A percentile compares a stretch with the other conserved stretches of the same genome.
phyloP scores from a whole-genome alignment of 2,888 invertebrate species.

The Rotaria sp. region DNA sequence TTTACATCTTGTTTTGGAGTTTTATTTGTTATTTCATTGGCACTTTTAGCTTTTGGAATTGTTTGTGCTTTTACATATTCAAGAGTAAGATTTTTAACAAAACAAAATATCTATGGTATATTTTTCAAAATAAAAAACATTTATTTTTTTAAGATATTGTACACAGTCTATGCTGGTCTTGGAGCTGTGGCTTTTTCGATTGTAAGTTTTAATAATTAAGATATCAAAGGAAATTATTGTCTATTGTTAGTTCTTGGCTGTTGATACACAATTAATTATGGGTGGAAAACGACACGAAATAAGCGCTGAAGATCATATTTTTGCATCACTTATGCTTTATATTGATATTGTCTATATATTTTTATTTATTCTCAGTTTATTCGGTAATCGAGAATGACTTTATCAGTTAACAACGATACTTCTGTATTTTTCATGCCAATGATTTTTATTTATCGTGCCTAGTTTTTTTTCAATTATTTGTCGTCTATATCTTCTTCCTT shows the following conservation, averaged over 20 bases:
- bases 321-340: conserved; percentile 16
- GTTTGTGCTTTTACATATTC: conserved; percentile 6
- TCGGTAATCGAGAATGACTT: background rate
- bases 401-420: background rate
- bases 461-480: background rate
- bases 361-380: background rate
- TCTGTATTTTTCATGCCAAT: no score
- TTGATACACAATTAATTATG: conserved; percentile 38
- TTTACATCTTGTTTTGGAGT: conserved; percentile 34
- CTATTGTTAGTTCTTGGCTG: conserved; percentile 17
- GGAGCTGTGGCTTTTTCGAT: conserved; percentile 36
- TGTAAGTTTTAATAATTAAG: background rate
- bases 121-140: background rate
- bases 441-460: background rate
- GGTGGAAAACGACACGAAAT: conserved; percentile 31
- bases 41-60: conserved; percentile 35
- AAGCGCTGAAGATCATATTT: conserved; percentile 13
- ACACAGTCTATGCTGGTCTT: conserved; percentile 34
- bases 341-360: conserved; percentile 17
- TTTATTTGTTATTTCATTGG: conserved; percentile 15
- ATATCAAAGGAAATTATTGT: background rate
- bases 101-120: no score
- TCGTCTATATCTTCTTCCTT: background rate
- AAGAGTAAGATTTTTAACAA: background rate
- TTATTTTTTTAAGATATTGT: background rate